These are phyloP conservation scores for Parascotia fuliginaria DNA, from an alignment of 2,888 invertebrate genomes.

Conservation along the genomic window DNA sequence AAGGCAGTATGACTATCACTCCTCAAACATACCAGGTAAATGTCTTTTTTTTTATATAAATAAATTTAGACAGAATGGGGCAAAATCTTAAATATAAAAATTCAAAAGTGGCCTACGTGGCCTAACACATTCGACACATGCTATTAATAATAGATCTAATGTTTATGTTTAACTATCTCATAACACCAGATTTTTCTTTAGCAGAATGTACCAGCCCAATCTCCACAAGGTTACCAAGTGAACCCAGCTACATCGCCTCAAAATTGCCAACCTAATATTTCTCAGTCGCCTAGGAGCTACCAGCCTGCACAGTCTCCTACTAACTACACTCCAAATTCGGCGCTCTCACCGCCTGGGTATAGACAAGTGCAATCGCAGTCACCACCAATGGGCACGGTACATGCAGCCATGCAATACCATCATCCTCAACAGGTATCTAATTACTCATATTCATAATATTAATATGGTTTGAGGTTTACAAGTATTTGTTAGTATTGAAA, in stretches of 20 bases:
- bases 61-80: no score
- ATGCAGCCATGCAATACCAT: conserved; percentile 79
- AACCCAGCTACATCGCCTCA: conserved; percentile 84
- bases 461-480: no score
- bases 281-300: conserved; percentile 77
- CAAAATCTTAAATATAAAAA: no score
- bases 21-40: conserved; percentile 84
- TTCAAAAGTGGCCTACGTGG: no score
- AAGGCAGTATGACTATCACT: conserved; percentile 75
- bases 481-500: no score
- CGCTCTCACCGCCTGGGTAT: conserved; percentile 84
- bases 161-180: no score
- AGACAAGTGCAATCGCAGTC: conserved; percentile 80
- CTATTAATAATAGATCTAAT: no score
- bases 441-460: no score
- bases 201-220: conserved; percentile 73
- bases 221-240: conserved; percentile 85
- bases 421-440: conserved; percentile 76
- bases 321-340: conserved; percentile 74
- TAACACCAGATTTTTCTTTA: conserved; percentile 11
- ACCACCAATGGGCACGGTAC: conserved; percentile 80
- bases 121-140: no score
- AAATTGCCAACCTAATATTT: conserved; percentile 70
- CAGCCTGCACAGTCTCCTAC: conserved; percentile 86
- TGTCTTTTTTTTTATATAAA: background rate